phyloP scores from a whole-genome alignment of 2,797 vertebrate species.

The Onychomys leucogaster region DNA sequence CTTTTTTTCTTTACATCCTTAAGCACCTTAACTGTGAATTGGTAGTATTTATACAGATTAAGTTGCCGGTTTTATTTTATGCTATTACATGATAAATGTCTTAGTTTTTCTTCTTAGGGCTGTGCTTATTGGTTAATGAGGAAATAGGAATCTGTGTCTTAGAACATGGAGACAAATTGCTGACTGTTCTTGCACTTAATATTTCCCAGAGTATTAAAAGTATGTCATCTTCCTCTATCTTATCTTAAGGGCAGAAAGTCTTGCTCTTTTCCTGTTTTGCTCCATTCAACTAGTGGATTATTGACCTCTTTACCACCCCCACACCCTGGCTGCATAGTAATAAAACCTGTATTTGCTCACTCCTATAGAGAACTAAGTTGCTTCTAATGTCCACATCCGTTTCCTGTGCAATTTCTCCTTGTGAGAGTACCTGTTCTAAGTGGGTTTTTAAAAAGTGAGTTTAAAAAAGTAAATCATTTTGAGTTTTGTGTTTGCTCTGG shows the following conservation, averaged over 20 bases:
- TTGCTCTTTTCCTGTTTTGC: constrained; percentile 62
- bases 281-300: constrained; percentile 51
- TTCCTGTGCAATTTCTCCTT: neutral
- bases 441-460: neutral
- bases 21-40: constrained; percentile 23
- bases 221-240: constrained; percentile 50
- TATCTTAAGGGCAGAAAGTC: constrained; percentile 64
- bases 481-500: constrained; percentile 59
- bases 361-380: neutral
- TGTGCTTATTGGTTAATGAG: constrained; percentile 65
- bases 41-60: neutral
- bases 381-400: constrained; percentile 7
- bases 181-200: constrained; percentile 52
- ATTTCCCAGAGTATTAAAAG: constrained; percentile 63
- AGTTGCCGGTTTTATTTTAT: constrained; percentile 56
- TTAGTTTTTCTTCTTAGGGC: constrained; percentile 46
- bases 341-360: constrained; percentile 46
- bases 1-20: neutral
- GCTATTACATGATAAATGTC: neutral
- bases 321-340: constrained; percentile 18
- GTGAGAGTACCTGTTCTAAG: neutral
- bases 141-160: constrained; percentile 59
- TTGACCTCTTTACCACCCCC: constrained; percentile 45
- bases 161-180: constrained; percentile 52
- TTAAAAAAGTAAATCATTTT: constrained; percentile 49